Base-by-base conservation (phyloP, 2,888 invertebrate species). In the Lithophane ornitopus region DNA sequence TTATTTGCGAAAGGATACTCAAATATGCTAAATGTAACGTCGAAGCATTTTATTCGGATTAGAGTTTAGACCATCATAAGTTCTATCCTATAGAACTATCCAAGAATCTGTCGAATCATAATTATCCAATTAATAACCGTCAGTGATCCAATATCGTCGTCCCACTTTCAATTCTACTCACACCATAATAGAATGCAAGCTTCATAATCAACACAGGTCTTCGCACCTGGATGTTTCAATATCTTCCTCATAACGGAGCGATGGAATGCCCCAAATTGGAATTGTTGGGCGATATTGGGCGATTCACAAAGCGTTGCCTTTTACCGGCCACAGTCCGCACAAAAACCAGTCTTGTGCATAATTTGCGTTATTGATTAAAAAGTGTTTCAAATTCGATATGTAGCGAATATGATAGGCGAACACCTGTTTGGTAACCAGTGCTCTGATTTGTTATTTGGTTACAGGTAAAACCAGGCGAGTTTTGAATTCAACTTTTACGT, bases 201-300 rank as follows among this genome's bases (percentile, higher is more conserved):
- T 73, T 62, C 39, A 62, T 75, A 78, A 76, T 84, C 63, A 66
- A 73, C 44, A 79, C 1, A 70, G 59, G 52, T 63, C 67, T 79
- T 76, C 74, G 58, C 80, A 85, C 78, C 78, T 87, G 78, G 52
- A 71, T 78, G 80, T 84, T 83, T 83, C 87, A 84, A 87, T 87
- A 87, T 87, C 81, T 80, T 81, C 81, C 78, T 68, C 85, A 87
- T 86, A 82, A 76, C 81, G 52, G 46, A 58, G 41, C 66, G 59
- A 61, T 80, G 83, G 87, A 88, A 90, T 84, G 86, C 83, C 76
- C 86, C 86, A 86, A 91, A 92, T 91, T 88, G 90, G 88, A 90
- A 89, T 87, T 81, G 86, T 79, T 76, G 76, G 84, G 82, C 85
- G 77, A 90, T 92, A 93, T 93, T 91, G 90, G 89, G 82, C 84